Conservation (phyloP, 2,797 vertebrate species). For the Gymnoscopelus braueri region DNA sequence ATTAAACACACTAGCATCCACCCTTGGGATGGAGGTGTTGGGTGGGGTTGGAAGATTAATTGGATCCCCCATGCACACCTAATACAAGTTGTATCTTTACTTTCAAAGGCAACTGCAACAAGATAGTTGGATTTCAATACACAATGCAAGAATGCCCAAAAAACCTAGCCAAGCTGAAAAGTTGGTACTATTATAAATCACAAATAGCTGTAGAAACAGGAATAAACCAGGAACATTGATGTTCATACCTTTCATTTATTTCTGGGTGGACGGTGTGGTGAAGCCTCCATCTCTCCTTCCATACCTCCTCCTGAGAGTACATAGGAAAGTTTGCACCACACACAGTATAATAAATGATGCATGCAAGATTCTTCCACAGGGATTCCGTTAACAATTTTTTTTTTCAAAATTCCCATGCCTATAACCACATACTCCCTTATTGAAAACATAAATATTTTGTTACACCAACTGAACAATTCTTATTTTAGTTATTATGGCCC, state of each 20-base stretch:
- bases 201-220: too few relatives aligned
- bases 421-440: slow-evolving; percentile 18
- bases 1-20: slow-evolving; percentile 50
- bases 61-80: slow-evolving; percentile 20
- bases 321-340: slow-evolving; percentile 11
- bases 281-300: not conserved
- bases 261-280: too few relatives aligned
- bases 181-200: too few relatives aligned
- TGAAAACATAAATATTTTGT: slow-evolving; percentile 37
- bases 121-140: not conserved
- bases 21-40: slow-evolving; percentile 18
- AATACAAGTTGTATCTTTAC: slow-evolving; percentile 26
- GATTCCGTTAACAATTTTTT: slow-evolving; percentile 28
- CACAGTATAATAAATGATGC: slow-evolving; percentile 7
- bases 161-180: too few relatives aligned
- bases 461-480: slow-evolving; percentile 38
- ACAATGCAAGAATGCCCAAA: too few relatives aligned
- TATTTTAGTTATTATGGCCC: slow-evolving; percentile 26
- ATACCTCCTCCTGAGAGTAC: not conserved
- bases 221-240: too few relatives aligned
- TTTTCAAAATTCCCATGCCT: slow-evolving; percentile 27
- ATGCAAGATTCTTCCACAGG: slow-evolving; percentile 22
- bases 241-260: too few relatives aligned
- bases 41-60: not conserved
- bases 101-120: slow-evolving; percentile 20